Evolutionary conservation across 2,888 invertebrate genomes (phyloP), one percentile per base, ranked within the genome.

Genomic region (Ophion slaviceki): DNA sequence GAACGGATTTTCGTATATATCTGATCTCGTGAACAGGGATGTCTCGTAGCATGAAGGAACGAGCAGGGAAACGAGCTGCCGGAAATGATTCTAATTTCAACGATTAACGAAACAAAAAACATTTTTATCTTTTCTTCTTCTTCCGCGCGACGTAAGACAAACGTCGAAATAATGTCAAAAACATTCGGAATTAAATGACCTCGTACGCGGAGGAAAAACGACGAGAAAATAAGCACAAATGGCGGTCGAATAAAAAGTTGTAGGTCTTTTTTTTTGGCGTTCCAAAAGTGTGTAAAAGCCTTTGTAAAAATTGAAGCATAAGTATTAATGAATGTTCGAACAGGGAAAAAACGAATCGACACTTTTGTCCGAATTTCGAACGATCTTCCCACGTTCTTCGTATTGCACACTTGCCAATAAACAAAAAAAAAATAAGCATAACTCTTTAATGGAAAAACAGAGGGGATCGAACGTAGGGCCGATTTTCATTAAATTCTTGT

Each of bases 321-420:
- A 47, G 14, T 47, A 47, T 47, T 4, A 47, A 47, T 40, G 40
- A 40, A 40, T 8, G 5, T 40, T 40, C 40, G 40, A 40, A 40
- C 40, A 40, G 40, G 8, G 40, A 40, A 40, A 40, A 40, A 75
- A 66, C 14, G 32, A 67, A 40, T 61, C n/a, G 53, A 57, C 64
- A 67, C 67, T 24, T 32, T 59, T 59, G 40, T 59, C 59, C 36
- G 75, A 61, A 81, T 47, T 76, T 72, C 75, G 75, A 74, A 74
- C 72, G 76, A 86, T 86, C 84, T 80, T 88, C 82, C 84, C 87
- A 85, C 86, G 85, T 79, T 80, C 28, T 79, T 88, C 89, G 89
- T 91, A 92, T 92, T 92, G 92, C 92, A 92, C 92, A 90, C 88
- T 89, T 88, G 88, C 90, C 90, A 74, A 85, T 62, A 45, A 81